These are phyloP conservation scores for Stegastes partitus DNA, from an alignment of 2,113 vertebrate genomes.

Conservation along the genomic window DNA sequence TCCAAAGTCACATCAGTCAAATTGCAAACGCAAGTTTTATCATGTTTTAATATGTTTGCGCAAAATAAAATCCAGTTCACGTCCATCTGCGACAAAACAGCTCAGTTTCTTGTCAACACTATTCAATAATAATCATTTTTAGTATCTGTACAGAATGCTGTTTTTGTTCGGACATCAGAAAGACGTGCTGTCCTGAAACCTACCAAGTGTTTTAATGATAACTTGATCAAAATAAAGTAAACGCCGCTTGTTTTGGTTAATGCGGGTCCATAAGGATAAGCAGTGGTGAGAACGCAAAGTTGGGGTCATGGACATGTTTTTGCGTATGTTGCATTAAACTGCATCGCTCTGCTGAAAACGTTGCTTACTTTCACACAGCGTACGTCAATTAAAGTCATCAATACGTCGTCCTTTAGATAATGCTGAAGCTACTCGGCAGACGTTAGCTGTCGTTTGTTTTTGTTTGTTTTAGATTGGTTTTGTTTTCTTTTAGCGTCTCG, in stretches of 20 bases:
- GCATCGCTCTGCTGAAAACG: neutral
- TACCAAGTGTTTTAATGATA: no score
- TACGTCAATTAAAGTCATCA: neutral
- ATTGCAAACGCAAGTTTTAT: conserved; percentile 1
- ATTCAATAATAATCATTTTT: neutral
- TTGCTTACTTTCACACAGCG: neutral
- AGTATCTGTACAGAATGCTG: neutral
- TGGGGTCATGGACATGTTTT: neutral
- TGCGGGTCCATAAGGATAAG: neutral
- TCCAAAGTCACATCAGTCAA: neutral
- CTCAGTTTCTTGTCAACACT: neutral
- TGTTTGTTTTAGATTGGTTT: neutral
- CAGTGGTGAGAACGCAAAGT: neutral
- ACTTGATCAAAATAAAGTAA: no score
- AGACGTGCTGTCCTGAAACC: neutral
- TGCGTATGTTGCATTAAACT: conserved; percentile 8
- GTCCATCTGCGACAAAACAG: neutral
- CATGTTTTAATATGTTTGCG: conserved; percentile 7
- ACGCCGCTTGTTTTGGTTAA: no score
- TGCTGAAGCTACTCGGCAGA: neutral
- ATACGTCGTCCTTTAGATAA: neutral
- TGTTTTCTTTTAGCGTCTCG: neutral
- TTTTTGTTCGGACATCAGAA: neutral
- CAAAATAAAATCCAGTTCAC: no score
- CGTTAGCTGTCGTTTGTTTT: neutral